Conservation (phyloP, 2,888 invertebrate species). For the Epicampocera succincta region DNA sequence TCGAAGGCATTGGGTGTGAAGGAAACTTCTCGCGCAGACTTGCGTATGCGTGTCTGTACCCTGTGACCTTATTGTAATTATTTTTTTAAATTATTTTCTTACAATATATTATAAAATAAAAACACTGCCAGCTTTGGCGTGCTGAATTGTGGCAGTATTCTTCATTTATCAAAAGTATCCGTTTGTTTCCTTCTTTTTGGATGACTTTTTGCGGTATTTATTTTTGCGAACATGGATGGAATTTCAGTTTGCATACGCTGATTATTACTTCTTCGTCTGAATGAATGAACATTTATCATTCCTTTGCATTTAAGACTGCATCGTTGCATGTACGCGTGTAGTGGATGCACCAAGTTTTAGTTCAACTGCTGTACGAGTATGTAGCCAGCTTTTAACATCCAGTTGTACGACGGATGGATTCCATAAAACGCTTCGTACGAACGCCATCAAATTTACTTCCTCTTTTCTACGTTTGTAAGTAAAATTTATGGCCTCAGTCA, state of each 20-base stretch:
- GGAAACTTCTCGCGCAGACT: too few relatives aligned
- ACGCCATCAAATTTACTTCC: conserved; percentile 22
- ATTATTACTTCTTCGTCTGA: conserved; percentile 14
- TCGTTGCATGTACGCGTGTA: conserved; percentile 24
- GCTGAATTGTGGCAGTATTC: conserved; percentile 7
- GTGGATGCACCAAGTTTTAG: not conserved
- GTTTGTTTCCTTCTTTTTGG: conserved; percentile 10
- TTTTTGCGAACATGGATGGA: conserved; percentile 46
- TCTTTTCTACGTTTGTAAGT: not conserved
- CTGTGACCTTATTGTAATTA: conserved; percentile 11
- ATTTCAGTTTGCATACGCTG: conserved; percentile 37
- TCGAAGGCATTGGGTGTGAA: too few relatives aligned
- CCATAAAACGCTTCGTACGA: conserved; percentile 6
- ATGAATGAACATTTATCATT: conserved; percentile 41
- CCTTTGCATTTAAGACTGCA: conserved; percentile 34
- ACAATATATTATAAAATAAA: not conserved
- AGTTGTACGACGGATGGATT: not conserved
- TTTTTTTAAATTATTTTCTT: not conserved
- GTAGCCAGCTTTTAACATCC: conserved; percentile 30
- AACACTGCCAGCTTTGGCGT: conserved; percentile 8
- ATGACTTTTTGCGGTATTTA: conserved; percentile 14
- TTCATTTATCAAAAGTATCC: conserved; percentile 33
- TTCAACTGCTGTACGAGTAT: not conserved
- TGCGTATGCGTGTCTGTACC: too few relatives aligned
- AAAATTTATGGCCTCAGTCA: not conserved